phyloP scores from a whole-genome alignment of 2,888 invertebrate genomes.

The Campoletis raptor region DNA sequence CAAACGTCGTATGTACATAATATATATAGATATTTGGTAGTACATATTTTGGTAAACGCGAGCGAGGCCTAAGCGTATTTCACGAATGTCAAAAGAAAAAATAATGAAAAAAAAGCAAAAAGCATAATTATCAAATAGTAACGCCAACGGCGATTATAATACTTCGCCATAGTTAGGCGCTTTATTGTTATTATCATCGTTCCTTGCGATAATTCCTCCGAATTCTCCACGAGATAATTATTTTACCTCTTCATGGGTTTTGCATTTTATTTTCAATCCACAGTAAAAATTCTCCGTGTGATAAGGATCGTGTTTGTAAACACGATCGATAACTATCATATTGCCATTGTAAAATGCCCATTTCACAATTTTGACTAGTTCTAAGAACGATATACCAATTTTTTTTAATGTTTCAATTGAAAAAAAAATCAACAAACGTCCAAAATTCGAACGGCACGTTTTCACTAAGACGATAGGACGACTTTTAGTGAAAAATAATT shows the following conservation, averaged over 20 bases:
- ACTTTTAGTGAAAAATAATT: conserved; percentile 21
- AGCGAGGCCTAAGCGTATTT: conserved; percentile 54
- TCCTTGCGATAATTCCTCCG: not conserved
- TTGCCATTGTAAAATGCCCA: not conserved
- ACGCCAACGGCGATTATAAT: conserved; percentile 27
- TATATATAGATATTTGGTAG: conserved; percentile 76
- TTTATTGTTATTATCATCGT: conserved; percentile 34
- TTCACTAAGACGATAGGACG: not conserved
- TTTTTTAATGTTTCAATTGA: not conserved
- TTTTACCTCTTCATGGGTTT: not conserved
- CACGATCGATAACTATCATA: conserved; percentile 1
- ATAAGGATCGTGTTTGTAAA: not conserved
- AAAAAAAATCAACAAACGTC: not conserved
- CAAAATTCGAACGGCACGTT: not conserved
- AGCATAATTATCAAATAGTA: conserved; percentile 34
- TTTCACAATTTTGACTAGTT: conserved; percentile 14
- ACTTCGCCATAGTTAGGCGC: conserved; percentile 21
- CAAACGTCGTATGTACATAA: conserved; percentile 77
- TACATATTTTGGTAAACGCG: conserved; percentile 76
- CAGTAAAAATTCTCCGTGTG: not conserved
- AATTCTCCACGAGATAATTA: not conserved
- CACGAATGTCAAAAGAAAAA: conserved; percentile 15
- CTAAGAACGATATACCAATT: not conserved
- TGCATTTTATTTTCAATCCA: not conserved
- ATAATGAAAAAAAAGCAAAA: conserved; percentile 3